Evolutionary conservation across 2,888 invertebrate species (phyloP).

Genomic region (Malacosoma neustria): DNA sequence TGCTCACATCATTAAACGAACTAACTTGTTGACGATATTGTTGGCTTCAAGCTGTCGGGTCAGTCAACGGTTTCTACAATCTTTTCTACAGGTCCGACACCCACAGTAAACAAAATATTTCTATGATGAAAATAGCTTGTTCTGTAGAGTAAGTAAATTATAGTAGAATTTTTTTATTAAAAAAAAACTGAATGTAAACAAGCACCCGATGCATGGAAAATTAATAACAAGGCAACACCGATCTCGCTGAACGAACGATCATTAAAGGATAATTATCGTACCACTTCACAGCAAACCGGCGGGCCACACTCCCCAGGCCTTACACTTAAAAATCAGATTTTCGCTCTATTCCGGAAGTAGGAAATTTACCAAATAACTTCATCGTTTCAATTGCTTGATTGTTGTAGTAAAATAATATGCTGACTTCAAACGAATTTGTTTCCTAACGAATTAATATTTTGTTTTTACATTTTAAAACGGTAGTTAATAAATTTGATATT

Average conservation of each 20-base stretch:
- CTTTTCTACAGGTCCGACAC: too few relatives aligned
- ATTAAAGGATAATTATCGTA: conserved; percentile 65
- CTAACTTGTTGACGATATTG: too few relatives aligned
- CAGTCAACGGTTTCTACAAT: too few relatives aligned
- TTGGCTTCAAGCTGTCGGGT: too few relatives aligned
- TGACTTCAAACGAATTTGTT: too few relatives aligned
- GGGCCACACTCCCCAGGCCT: conserved; percentile 26
- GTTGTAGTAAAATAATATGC: too few relatives aligned
- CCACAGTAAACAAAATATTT: too few relatives aligned
- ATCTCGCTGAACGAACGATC: conserved; percentile 55
- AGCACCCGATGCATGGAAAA: conserved; percentile 50
- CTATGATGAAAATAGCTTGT: too few relatives aligned
- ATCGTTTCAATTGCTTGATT: conserved; percentile 5
- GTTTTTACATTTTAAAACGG: conserved; percentile 1
- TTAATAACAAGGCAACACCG: conserved; percentile 52
- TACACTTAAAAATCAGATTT: conserved; percentile 63
- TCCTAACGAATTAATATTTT: conserved; percentile 1
- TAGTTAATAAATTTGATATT: too few relatives aligned
- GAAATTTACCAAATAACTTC: conserved; percentile 36
- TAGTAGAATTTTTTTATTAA: too few relatives aligned
- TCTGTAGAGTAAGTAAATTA: too few relatives aligned
- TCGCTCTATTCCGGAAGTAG: conserved; percentile 44
- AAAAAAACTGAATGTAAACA: conserved; percentile 44
- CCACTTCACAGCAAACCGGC: conserved; percentile 54
- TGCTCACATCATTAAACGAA: too few relatives aligned